These are phyloP conservation scores for Hippocampus guttulatus DNA, from an alignment of 2,113 vertebrate species.

Conservation along the genomic window DNA sequence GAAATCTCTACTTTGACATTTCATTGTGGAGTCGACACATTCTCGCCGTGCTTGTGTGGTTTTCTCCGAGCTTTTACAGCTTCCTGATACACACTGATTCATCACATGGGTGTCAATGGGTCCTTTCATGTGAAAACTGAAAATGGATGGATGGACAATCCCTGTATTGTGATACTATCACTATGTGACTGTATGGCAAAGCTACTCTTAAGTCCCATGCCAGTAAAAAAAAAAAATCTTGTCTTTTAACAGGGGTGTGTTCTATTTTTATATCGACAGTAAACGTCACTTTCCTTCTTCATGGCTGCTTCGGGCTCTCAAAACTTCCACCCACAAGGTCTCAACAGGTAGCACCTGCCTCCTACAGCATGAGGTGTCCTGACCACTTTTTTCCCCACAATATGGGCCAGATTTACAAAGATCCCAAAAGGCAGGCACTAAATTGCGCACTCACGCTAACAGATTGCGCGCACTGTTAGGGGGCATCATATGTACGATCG, in stretches of 20 bases:
- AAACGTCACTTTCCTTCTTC: background rate
- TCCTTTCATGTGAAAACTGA: too few species aligned
- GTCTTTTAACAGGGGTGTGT: background rate
- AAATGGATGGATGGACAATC: too few species aligned
- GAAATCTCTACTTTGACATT: too few species aligned
- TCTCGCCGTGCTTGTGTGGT: too few species aligned
- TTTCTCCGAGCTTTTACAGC: too few species aligned
- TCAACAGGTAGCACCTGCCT: background rate
- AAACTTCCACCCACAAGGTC: background rate
- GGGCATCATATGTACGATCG: too few species aligned
- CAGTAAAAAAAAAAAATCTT: background rate
- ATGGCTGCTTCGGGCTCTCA: background rate
- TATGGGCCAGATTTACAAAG: background rate
- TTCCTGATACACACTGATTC: too few species aligned
- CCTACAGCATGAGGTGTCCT: background rate
- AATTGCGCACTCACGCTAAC: background rate
- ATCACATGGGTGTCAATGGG: too few species aligned
- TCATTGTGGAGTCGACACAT: too few species aligned
- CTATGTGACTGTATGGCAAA: background rate
- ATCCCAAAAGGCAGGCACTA: background rate
- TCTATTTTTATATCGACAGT: background rate
- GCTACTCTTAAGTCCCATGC: background rate
- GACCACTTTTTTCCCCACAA: background rate
- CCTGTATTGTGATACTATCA: too few species aligned
- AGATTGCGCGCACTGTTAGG: background rate